These are phyloP conservation scores for Muntiacus muntjak DNA, from an alignment of 2,113 vertebrate genomes.

Conservation along the genomic window DNA sequence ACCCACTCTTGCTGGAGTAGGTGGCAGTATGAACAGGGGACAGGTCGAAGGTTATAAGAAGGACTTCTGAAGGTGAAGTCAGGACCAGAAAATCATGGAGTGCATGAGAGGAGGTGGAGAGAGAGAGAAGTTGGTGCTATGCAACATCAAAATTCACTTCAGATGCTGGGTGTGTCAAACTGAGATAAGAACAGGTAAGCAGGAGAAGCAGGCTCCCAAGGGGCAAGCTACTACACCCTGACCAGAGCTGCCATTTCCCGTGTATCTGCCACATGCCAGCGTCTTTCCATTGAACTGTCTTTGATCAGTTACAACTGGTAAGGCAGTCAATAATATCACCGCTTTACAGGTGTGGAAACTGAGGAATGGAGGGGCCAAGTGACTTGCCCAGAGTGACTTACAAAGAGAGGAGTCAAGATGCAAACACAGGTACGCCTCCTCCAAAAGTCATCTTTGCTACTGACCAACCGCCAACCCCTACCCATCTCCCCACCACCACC, in stretches of 20 bases:
- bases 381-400: neutral
- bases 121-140: neutral
- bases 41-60: neutral
- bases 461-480: too few species aligned
- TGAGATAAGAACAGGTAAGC: neutral
- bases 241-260: accelerated
- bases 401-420: neutral
- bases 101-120: neutral
- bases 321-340: neutral
- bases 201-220: neutral
- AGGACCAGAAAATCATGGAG: neutral
- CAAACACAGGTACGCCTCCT: neutral
- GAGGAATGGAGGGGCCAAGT: neutral
- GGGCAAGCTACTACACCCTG: neutral
- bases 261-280: accelerated
- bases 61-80: too few species aligned
- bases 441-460: neutral
- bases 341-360: neutral
- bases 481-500: neutral
- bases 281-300: neutral
- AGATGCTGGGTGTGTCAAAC: neutral
- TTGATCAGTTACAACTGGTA: neutral
- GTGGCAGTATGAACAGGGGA: too few species aligned
- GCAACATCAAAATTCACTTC: neutral
- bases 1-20: too few species aligned